These are phyloP conservation scores for Leucania comma DNA, from an alignment of 2,888 invertebrate species.

Conservation along the genomic window DNA sequence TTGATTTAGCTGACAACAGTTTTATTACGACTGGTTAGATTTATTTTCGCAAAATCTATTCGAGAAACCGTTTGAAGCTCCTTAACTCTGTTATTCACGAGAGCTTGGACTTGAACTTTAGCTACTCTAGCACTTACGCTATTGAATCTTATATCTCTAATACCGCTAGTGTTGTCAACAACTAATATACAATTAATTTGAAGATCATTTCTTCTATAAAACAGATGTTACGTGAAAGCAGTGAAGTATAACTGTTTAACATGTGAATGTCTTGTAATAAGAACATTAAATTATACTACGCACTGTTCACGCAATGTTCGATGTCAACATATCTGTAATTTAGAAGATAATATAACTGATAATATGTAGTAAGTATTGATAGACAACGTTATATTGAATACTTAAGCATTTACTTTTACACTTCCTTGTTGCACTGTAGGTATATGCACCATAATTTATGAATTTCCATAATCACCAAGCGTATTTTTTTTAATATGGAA, in stretches of 20 bases:
- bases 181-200: not conserved
- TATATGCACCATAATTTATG: not conserved
- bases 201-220: conserved; percentile 7
- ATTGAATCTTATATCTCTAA: no score
- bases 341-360: not conserved
- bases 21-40: not conserved
- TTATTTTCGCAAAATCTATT: not conserved
- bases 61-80: not conserved
- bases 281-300: conserved; percentile 13
- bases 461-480: conserved; percentile 17
- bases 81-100: not conserved
- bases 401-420: not conserved
- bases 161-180: not conserved
- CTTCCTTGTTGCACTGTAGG: not conserved
- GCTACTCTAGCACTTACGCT: not conserved
- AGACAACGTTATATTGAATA: conserved; percentile 1
- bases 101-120: not conserved
- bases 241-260: conserved; percentile 10
- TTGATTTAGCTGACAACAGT: conserved; percentile 5
- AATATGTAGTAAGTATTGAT: not conserved
- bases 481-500: not conserved
- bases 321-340: conserved; percentile 32
- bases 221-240: conserved; percentile 9
- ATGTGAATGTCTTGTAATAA: conserved; percentile 25
- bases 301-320: conserved; percentile 13